Conservation (phyloP, 1,140 invertebrate species). For the Popillia japonica region DNA sequence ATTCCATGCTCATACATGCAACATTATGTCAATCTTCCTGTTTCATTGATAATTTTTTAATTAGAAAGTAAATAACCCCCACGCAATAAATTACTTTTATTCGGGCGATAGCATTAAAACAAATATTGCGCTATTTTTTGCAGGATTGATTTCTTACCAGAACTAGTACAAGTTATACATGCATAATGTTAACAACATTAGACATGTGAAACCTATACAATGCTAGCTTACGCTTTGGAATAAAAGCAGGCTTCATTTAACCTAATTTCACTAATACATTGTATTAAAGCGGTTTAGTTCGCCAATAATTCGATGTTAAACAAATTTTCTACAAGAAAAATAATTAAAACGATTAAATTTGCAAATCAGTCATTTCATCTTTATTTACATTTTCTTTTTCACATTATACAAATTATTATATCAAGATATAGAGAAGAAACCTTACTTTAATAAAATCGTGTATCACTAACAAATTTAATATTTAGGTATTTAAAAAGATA, state of each 20-base stretch:
- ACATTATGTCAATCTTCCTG: too few relatives aligned
- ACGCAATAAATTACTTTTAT: too few relatives aligned
- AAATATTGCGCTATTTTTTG: too few relatives aligned
- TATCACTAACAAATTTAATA: constrained; percentile 28
- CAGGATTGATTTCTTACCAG: too few relatives aligned
- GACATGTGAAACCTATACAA: neutral
- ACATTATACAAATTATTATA: constrained; percentile 2
- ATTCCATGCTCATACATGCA: too few relatives aligned
- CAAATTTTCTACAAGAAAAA: neutral
- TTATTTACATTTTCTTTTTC: constrained; percentile 20
- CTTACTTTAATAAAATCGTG: constrained; percentile 10
- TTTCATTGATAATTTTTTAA: too few relatives aligned
- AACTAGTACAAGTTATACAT: neutral
- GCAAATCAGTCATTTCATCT: neutral
- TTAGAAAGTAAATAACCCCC: too few relatives aligned
- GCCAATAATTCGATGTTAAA: neutral
- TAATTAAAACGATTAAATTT: neutral
- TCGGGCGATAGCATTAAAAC: too few relatives aligned
- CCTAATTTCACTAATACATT: constrained; percentile 5
- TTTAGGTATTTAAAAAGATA: constrained; percentile 32
- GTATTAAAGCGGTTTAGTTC: neutral
- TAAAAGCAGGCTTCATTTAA: constrained; percentile 24
- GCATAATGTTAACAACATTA: neutral
- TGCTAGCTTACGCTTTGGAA: neutral
- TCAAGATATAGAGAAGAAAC: neutral